Conservation (phyloP, 2,888 invertebrate genomes). For the Ormia ochracea region DNA sequence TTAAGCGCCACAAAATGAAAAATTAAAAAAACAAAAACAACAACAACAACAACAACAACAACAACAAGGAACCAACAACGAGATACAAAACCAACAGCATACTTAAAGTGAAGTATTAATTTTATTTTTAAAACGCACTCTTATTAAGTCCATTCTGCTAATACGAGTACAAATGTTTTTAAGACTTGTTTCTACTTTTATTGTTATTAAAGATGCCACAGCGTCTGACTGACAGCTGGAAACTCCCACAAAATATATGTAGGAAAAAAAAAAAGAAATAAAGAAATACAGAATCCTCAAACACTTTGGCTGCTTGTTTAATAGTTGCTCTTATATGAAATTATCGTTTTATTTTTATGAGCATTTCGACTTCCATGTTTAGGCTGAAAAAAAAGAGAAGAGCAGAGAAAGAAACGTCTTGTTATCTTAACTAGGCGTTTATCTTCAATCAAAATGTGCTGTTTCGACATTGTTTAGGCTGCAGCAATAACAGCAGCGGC, state of each 20-base stretch:
- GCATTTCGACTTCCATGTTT: constrained; percentile 24
- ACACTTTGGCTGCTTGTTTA: constrained; percentile 33
- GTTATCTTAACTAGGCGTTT: constrained; percentile 58
- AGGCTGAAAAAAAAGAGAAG: neutral
- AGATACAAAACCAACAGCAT: neutral
- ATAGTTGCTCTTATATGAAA: constrained; percentile 25
- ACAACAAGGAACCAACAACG: no score
- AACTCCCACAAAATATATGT: constrained; percentile 58
- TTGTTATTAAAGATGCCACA: constrained; percentile 61
- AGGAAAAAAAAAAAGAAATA: no score
- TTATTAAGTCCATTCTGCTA: neutral
- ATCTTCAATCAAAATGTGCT: constrained; percentile 44
- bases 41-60: no score
- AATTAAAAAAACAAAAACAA: no score
- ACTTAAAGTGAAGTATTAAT: constrained; percentile 39
- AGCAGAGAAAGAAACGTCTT: constrained; percentile 18
- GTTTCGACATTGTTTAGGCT: neutral
- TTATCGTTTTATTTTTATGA: constrained; percentile 44
- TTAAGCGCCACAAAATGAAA: constrained; percentile 55
- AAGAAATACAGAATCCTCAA: constrained; percentile 42
- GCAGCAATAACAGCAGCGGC: neutral
- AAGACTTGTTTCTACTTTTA: neutral
- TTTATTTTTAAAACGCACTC: constrained; percentile 13
- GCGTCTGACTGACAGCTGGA: constrained; percentile 61
- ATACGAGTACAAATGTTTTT: constrained; percentile 31